phyloP scores from a whole-genome alignment of 2,888 invertebrate genomes.

The Arenicola marina region DNA sequence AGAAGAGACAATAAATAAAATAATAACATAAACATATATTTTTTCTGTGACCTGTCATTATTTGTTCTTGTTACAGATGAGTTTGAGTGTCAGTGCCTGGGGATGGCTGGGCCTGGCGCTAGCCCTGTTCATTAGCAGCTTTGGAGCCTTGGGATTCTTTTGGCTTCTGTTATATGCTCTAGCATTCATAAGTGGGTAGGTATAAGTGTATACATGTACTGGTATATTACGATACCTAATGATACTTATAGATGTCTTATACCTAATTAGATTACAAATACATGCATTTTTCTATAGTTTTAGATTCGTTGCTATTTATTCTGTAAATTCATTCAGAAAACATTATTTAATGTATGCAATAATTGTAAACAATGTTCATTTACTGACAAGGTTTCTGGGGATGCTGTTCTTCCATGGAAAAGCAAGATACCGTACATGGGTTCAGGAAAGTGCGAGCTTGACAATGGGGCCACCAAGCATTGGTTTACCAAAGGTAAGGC shows the following conservation, averaged over 20 bases:
- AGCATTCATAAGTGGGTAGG: constrained; percentile 26
- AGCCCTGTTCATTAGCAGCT: constrained; percentile 24
- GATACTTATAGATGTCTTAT: too few species aligned
- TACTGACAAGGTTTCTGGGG: constrained; percentile 21
- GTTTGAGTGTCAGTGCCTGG: constrained; percentile 12
- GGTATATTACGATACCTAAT: neutral
- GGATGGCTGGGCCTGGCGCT: constrained; percentile 27
- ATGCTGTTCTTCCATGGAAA: constrained; percentile 17
- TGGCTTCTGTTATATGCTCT: constrained; percentile 20
- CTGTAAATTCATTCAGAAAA: too few species aligned
- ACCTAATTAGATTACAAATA: too few species aligned
- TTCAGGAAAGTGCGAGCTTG: constrained; percentile 11
- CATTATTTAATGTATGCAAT: too few species aligned
- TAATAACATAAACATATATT: too few species aligned
- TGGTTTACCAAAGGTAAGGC: constrained; percentile 30
- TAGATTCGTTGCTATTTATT: too few species aligned
- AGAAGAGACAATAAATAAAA: too few species aligned
- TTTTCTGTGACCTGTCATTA: too few species aligned
- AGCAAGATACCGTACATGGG: constrained; percentile 13
- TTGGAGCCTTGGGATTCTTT: constrained; percentile 23
- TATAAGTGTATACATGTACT: neutral
- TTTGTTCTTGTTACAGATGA: constrained; percentile 13
- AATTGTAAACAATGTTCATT: too few species aligned
- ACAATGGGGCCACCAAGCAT: constrained; percentile 22
- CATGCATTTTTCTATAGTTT: too few species aligned